Conservation (phyloP, 2,888 invertebrate species). For the Heteromyza rotundicornis region DNA sequence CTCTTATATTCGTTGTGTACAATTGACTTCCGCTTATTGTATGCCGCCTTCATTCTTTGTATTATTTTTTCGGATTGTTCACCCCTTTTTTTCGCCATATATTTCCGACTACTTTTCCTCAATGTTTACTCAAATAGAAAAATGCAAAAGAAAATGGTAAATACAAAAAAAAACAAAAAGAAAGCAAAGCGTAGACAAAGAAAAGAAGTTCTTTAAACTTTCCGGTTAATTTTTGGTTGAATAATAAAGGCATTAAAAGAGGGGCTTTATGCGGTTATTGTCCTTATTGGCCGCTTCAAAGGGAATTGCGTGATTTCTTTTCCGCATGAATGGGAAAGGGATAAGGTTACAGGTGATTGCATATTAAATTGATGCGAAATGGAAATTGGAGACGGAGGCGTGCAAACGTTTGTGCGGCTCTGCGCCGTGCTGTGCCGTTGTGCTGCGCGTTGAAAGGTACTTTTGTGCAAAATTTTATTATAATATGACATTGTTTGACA, state of each 20-base stretch:
- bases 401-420: no score
- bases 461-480: no score
- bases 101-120: background rate
- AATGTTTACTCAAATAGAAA: background rate
- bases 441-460: no score
- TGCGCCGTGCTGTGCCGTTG: no score
- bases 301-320: constrained; percentile 2
- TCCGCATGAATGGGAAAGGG: background rate
- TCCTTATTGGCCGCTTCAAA: background rate
- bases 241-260: constrained; percentile 23
- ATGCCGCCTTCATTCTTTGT: constrained; percentile 30
- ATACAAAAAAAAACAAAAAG: constrained; percentile 12
- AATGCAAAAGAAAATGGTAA: background rate
- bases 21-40: constrained; percentile 41
- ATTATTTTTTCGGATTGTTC: no score
- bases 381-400: background rate
- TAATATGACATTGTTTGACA: constrained; percentile 6
- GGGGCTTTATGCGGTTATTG: background rate
- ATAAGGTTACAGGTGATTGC: constrained; percentile 49
- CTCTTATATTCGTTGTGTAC: constrained; percentile 49
- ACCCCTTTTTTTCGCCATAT: background rate
- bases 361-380: constrained; percentile 22
- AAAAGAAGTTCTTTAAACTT: background rate
- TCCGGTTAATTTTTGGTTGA: constrained; percentile 27
- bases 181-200: background rate